Conservation (phyloP, 1,140 invertebrate genomes). For the Lordiphosa stackelbergi region DNA sequence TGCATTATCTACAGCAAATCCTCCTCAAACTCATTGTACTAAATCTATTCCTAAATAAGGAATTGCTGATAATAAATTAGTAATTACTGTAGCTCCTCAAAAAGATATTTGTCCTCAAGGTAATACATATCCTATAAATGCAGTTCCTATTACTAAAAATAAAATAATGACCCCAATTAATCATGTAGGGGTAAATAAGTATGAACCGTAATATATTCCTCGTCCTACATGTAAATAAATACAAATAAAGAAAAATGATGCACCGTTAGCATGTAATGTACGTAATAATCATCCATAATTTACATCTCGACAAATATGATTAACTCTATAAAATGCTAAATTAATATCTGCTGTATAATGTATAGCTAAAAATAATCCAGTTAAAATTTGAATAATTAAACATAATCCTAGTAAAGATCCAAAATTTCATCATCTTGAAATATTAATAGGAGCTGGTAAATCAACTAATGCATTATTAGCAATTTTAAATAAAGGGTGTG, state of each 20-base stretch:
- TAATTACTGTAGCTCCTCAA: slow-evolving; percentile 86
- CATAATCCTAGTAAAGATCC: slow-evolving; percentile 79
- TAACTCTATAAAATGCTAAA: slow-evolving; percentile 80
- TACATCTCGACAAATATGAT: slow-evolving; percentile 79
- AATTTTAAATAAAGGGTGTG: slow-evolving; percentile 39
- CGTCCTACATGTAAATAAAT: slow-evolving; percentile 41
- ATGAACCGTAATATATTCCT: slow-evolving; percentile 32
- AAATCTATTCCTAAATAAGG: slow-evolving; percentile 81
- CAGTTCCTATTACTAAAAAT: slow-evolving; percentile 81
- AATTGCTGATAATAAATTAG: slow-evolving; percentile 83
- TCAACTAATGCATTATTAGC: slow-evolving; percentile 79
- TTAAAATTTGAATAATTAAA: slow-evolving; percentile 81
- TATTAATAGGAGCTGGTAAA: slow-evolving; percentile 79
- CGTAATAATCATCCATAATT: slow-evolving; percentile 80
- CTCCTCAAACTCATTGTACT: slow-evolving; percentile 83
- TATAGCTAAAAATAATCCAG: slow-evolving; percentile 81
- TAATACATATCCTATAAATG: slow-evolving; percentile 84
- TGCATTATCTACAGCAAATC: slow-evolving; percentile 83
- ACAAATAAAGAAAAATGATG: slow-evolving; percentile 79
- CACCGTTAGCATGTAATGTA: slow-evolving; percentile 80
- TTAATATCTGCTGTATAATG: slow-evolving; percentile 80
- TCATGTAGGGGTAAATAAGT: slow-evolving; percentile 72
- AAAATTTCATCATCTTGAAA: slow-evolving; percentile 75
- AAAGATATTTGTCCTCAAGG: slow-evolving; percentile 86
- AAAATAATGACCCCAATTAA: slow-evolving; percentile 80